Evolutionary conservation across 2,888 invertebrate genomes (phyloP), one percentile per base, ranked within the genome.

Genomic region (Cephus runcator): DNA sequence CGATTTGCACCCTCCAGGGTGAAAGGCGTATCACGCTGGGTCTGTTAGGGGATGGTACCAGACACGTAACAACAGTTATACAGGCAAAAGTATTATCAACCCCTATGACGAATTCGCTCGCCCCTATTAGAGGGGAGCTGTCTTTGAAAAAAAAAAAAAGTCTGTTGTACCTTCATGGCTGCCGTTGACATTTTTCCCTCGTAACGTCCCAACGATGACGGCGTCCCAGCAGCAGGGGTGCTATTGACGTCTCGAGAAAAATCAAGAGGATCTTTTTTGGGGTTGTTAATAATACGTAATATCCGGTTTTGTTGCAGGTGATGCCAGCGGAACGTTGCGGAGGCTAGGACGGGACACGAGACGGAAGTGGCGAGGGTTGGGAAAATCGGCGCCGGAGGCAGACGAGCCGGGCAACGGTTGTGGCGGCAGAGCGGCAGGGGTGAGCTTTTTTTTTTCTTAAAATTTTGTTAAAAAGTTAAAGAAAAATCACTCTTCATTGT

Each of bases 391-490:
- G 87, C 86, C 87, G 87, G 87, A 84, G 88, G 86, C 87, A 83
- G 86, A 88, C 87, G 85, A 89, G 85, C 88, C 88, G 87, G 88
- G 87, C 90, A 90, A 90, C 88, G 90, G 90, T 91, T 90, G 91
- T 91, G 89, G 90, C 89, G 90, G 90, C 89, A 88, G 88, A 90
- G 87, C 88, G 89, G 90, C 89, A 86, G 87, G 90, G 90, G 91
- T 91, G 82, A 89, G 87, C 82, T 80, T 76, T 75, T 12, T 36
- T 30, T 75, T 12, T 36, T n/a, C 69, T 73, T 34, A 69, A 40
- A 31, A 56, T 56, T 73, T 77, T 23, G 84, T 83, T 79, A 83
- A 75, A 73, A 83, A 82, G 77, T 77, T 85, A 83, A 86, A 85
- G 84, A 83, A 84, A 85, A 82, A 79, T 79, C 82, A 85, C 79